Base-by-base conservation (phyloP, 2,113 vertebrate genomes). In the Hemiprocne comata region DNA sequence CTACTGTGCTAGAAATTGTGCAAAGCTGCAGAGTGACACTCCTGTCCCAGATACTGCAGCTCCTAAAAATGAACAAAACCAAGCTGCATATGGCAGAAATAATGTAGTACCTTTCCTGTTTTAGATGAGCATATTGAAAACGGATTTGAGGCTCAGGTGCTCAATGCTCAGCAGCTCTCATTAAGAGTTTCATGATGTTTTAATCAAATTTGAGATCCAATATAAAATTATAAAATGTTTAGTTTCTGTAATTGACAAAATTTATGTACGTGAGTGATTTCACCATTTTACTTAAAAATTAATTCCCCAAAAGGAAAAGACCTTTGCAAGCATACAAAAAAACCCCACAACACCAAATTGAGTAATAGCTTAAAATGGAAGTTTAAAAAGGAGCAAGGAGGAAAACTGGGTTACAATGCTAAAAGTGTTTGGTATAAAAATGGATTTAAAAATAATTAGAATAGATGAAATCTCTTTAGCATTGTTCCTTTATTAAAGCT, bases 401-500 rank as follows among this genome's bases (percentile, higher is more conserved):
- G 38, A 42, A 94, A 90, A 64, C 57, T 87, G 60, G 85, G 74
- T 72, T 85, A 85, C 50, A 25, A 58, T 71, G 82, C 23, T 17
- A 48, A 14, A 64, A 92, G n/a, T 67, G 57, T 51, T 93, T 75
- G 60, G 40, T 76, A 34, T 46, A 40, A 85, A 93, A 88, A 58
- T 31, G 58, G 79, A 88, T 93, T 92, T 90, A 1, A 38, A 88
- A 93, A 87, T 89, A 78, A 94, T 87, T 85, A 94, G 55, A 77
- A 40, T 42, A 64, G 48, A 84, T 4, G 3, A 77, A 93, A 87
- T 87, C 61, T 85, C 62, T 79, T 93, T 79, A 93, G 71, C 67
- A 29, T 48, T 67, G 46, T 90, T 65, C 82, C 66, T 79, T 87
- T 91, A 82, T 87, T 90, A 87, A 92, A 81, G 78, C 71, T 78